A percentile compares a stretch with the other conserved stretches of the same genome.
Evolutionary conservation across 2,888 invertebrate genomes (phyloP).

Genomic region (Apamea crenata): DNA sequence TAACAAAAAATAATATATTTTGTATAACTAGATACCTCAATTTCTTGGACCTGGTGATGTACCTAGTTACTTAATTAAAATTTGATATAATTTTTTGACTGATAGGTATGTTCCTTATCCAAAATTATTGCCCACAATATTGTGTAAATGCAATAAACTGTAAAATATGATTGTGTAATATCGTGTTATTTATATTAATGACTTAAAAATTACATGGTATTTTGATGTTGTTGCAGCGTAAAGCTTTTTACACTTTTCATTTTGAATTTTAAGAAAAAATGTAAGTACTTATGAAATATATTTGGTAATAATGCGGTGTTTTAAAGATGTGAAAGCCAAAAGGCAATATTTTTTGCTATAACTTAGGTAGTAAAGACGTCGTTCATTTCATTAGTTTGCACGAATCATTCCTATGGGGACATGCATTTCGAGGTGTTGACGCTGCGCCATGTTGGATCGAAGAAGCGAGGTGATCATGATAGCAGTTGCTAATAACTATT

Average conservation of each 20-base stretch:
- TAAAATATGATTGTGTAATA: conserved; percentile 64
- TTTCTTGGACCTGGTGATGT: conserved; percentile 54
- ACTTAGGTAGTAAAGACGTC: conserved; percentile 76
- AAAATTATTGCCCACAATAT: conserved; percentile 71
- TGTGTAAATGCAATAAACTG: conserved; percentile 73
- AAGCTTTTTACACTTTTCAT: conserved; percentile 63
- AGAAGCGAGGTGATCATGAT: conserved; percentile 25
- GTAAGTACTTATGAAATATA: conserved; percentile 60
- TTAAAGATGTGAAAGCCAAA: conserved; percentile 64
- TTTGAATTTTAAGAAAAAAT: conserved; percentile 55
- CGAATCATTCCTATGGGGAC: conserved; percentile 91
- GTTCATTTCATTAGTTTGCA: conserved; percentile 91
- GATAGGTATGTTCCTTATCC: conserved; percentile 73
- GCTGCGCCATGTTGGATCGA: conserved; percentile 52
- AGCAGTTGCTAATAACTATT: conserved; percentile 29
- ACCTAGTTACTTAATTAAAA: conserved; percentile 58
- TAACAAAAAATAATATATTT: conserved; percentile 47
- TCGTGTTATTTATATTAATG: conserved; percentile 66
- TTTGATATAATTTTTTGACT: conserved; percentile 72
- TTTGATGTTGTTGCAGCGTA: conserved; percentile 65
- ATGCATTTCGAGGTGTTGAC: conserved; percentile 74
- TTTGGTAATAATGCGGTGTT: conserved; percentile 61
- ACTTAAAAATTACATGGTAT: conserved; percentile 65
- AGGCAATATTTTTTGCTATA: conserved; percentile 76
- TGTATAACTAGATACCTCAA: conserved; percentile 44